Evolutionary conservation across 92 coral and sea anemone genomes (phyloP).

Genomic region (Metridium senile): DNA sequence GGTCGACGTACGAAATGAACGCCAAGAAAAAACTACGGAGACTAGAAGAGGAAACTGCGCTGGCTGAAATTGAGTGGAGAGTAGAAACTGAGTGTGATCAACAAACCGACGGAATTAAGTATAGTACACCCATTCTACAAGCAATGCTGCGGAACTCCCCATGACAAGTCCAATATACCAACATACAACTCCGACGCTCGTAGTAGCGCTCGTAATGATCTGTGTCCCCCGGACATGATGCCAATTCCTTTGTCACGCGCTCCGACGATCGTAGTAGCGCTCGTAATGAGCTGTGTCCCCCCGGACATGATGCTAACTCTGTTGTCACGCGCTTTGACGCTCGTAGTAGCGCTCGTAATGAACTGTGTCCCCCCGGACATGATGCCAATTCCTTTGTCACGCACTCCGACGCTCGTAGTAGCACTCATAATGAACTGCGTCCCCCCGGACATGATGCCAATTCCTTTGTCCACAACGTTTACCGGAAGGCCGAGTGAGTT

Average conservation of each 20-base stretch:
- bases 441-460: not conserved
- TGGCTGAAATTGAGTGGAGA: conserved; percentile 47
- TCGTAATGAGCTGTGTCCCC: too few relatives aligned
- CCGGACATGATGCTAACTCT: too few relatives aligned
- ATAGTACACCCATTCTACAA: not conserved
- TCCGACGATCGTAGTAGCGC: too few relatives aligned
- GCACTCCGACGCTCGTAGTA: too few relatives aligned
- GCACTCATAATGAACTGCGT: not conserved
- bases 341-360: conserved; percentile 3
- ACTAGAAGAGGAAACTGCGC: conserved; percentile 44
- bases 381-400: not conserved
- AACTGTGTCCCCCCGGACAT: not conserved
- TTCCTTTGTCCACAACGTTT: conserved; percentile 20
- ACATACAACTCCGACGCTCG: too few relatives aligned
- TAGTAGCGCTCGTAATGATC: too few relatives aligned
- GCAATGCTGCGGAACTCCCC: not conserved
- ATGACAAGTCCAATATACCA: too few relatives aligned
- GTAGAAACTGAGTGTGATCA: conserved; percentile 33
- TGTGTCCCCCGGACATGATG: too few relatives aligned
- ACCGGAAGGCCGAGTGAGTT: conserved; percentile 56
- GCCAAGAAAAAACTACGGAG: conserved; percentile 31
- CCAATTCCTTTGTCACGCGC: too few relatives aligned
- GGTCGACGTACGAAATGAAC: conserved; percentile 32
- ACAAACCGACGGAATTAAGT: conserved; percentile 17
- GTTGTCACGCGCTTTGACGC: too few relatives aligned